Base-by-base conservation (phyloP, 1,140 invertebrate species). In the Hycleus cichorii region DNA sequence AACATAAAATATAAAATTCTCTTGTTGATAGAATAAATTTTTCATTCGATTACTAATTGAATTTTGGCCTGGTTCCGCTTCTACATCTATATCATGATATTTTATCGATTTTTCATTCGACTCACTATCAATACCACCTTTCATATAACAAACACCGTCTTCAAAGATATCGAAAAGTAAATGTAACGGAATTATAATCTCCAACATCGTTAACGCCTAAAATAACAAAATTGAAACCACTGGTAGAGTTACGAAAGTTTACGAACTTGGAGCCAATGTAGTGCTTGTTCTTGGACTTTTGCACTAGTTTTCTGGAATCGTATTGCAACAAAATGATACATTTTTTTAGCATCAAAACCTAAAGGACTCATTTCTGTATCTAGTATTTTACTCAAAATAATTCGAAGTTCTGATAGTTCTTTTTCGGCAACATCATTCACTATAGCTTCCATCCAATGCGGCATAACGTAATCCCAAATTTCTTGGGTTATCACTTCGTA, bases 381-480 rank as follows among this genome's bases (percentile, higher is more conserved):
- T 64, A 98, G 80, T 46, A 98, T 92, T 85, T 98, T 98, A 64
- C 91, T 96, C 62, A 98, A 77, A 7, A 95, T 85, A 45, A 95
- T 89, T 77, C 96, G 95, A 5, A 99, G 74, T 70, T 98, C 94
- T 54, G 84, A 77, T 12, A 97, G 77, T 69, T 97, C 95, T 69
- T 95, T 88, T 72, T 95, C 89, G 1, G 91, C 90, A 4, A 98
- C 89, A 73, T 98, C 93, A 65, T 92, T 91, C 27, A 93, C 90
- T 62, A 99, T 93, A 0, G 94, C 91, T 78, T 98, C 94, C 85
- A 99, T 89, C 96, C 96, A 99, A 70, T 94, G 88, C 0, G 96
- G 95, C 91, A 98, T 98, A 8, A 98, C 91, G 71, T 91, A 89
- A 72, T 97, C 91, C 96, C 95, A 98, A 48, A 97, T 91, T 69